Evolutionary conservation across 2,888 invertebrate genomes (phyloP).

Genomic region (Chrysolina oricalcia): DNA sequence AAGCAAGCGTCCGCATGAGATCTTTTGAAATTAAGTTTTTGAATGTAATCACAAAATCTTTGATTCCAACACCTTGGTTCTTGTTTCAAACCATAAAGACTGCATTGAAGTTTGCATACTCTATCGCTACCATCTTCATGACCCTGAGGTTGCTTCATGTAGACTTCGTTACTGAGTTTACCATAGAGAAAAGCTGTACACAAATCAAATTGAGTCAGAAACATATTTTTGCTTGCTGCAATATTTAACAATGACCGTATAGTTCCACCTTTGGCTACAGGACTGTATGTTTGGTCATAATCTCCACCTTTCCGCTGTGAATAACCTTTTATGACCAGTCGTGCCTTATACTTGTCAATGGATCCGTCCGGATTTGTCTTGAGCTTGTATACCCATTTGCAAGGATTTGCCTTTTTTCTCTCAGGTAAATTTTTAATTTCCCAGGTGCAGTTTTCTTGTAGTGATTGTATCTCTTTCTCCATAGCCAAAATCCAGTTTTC

Average conservation of each 20-base stretch:
- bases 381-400: conserved; percentile 60
- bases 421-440: conserved; percentile 46
- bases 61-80: conserved; percentile 30
- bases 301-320: no score
- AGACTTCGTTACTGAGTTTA: conserved; percentile 42
- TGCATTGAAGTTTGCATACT: conserved; percentile 4
- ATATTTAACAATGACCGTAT: not conserved
- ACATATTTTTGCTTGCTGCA: conserved; percentile 51
- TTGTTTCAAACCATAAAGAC: conserved; percentile 17
- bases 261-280: no score
- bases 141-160: conserved; percentile 51
- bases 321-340: no score
- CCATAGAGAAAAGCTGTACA: conserved; percentile 56
- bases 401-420: conserved; percentile 54
- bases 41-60: no score
- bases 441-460: conserved; percentile 62
- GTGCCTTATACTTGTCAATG: no score
- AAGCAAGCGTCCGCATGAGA: conserved; percentile 26
- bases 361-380: conserved; percentile 61
- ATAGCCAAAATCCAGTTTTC: no score
- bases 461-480: no score
- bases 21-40: conserved; percentile 9
- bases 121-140: conserved; percentile 28
- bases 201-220: conserved; percentile 60
- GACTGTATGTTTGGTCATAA: no score